Base-by-base conservation (phyloP, 2,888 invertebrate genomes). In the Stomorhina lunata region DNA sequence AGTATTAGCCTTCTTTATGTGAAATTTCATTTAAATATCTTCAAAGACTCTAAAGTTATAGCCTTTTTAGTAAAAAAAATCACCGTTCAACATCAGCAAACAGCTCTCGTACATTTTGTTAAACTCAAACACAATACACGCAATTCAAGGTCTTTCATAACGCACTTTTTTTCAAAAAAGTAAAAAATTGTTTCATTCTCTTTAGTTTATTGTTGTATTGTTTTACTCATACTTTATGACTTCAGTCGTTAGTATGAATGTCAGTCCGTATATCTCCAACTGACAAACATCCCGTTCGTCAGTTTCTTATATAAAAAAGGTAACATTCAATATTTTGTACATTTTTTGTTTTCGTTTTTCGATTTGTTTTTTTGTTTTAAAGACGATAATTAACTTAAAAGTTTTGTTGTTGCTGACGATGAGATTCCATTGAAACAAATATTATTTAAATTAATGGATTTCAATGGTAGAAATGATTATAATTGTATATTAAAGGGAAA, bases 141-240 rank as follows among this genome's bases (percentile, higher is more conserved):
- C 77, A 78, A 81, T 50, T 81, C 78, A 81, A 81, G 81, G 81
- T 73, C 65, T 78, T 65, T 50, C 32, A 59, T 59, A 69, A 77
- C 81, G 78, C 76, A 77, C 48, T 61, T 61, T 32, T 55, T 80
- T 68, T n/a, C n/a, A n/a, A n/a, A n/a, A n/a, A n/a, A n/a, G n/a
- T n/a, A n/a, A n/a, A n/a, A n/a, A n/a, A n/a, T n/a, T n/a, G n/a
- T 50, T 7, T 37, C 50, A 27, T 73, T 63, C 37, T 40, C 37
- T 32, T 69, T 22, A 6, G 50, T 55, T 37, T 45, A 45, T 65
- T 71, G 53, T 71, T 65, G 65, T 68, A 25, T 59, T 55, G 32
- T n/a, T n/a, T n/a, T n/a, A n/a, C n/a, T n/a, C n/a, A n/a, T n/a
- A n/a, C n/a, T n/a, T n/a, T n/a, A n/a, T n/a, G n/a, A n/a, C n/a